Percentiles rank a stretch among this genome's conserved stretches.
These are phyloP conservation scores for Laspeyria flexula DNA, from an alignment of 2,888 invertebrate genomes.

Conservation along the genomic window DNA sequence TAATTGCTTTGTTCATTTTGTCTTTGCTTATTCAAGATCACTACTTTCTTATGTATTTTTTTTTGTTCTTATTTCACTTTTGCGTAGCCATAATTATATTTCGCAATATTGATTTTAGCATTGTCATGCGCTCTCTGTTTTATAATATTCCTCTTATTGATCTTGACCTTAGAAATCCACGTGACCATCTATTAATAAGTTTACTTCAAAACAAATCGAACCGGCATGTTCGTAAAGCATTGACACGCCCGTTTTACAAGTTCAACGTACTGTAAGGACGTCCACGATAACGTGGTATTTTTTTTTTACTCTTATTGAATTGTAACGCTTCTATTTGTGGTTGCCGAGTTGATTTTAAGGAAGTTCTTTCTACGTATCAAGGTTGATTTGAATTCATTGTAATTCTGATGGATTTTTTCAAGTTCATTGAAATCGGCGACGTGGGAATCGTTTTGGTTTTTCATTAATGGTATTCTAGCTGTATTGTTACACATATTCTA, in stretches of 20 bases:
- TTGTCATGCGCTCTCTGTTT: too few relatives aligned
- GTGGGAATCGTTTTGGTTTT: background rate
- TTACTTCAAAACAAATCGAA: slow-evolving; percentile 43
- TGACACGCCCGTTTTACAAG: slow-evolving; percentile 37
- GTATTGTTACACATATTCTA: background rate
- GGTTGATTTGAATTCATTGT: too few relatives aligned
- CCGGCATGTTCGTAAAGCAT: slow-evolving; percentile 24
- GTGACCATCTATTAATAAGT: slow-evolving; percentile 34
- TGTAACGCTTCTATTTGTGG: slow-evolving; percentile 1
- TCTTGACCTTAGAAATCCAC: slow-evolving; percentile 36
- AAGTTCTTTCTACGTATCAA: background rate
- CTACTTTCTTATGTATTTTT: too few relatives aligned
- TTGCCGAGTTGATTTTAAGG: background rate
- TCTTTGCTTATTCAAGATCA: too few relatives aligned
- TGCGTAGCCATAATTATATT: too few relatives aligned
- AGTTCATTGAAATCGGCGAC: background rate
- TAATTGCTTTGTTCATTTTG: too few relatives aligned
- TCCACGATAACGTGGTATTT: slow-evolving; percentile 23
- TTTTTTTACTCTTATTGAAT: background rate
- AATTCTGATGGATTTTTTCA: too few relatives aligned
- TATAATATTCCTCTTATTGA: background rate
- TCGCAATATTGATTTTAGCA: too few relatives aligned
- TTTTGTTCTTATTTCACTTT: too few relatives aligned
- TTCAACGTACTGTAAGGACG: slow-evolving; percentile 45
- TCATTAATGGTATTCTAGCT: too few relatives aligned